Percentiles rank a stretch among this genome's conserved stretches.
Conservation (phyloP, 1,140 invertebrate genomes). For the Brachionus asplanchnoidis region DNA sequence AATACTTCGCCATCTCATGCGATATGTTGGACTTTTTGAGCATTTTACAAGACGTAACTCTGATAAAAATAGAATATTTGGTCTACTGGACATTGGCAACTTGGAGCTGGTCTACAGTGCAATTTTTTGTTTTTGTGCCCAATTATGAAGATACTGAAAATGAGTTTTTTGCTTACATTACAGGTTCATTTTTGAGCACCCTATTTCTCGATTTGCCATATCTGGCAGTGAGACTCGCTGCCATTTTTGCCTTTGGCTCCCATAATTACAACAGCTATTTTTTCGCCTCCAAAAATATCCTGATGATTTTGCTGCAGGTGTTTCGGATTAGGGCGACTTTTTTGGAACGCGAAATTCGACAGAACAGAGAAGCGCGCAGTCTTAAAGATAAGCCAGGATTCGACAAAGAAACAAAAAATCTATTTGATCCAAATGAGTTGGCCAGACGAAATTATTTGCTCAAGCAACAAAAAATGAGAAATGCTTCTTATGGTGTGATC, state of each 20-base stretch:
- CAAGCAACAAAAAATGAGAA: neutral
- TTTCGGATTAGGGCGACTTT: conserved; percentile 34
- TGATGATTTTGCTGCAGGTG: conserved; percentile 36
- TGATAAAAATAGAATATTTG: neutral
- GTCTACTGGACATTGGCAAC: conserved; percentile 14
- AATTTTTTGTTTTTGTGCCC: conserved; percentile 37
- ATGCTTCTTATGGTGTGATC: neutral
- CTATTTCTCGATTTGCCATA: conserved; percentile 28
- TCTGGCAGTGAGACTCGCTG: neutral
- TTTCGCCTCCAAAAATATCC: conserved; percentile 21
- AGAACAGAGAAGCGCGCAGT: neutral
- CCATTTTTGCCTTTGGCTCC: conserved; percentile 35
- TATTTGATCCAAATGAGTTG: conserved; percentile 23
- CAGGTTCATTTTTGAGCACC: conserved; percentile 9
- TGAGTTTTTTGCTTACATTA: conserved; percentile 26
- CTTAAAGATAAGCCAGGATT: conserved; percentile 19
- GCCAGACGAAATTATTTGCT: neutral
- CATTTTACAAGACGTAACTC: neutral
- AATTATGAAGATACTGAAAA: conserved; percentile 1
- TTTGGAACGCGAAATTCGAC: conserved; percentile 14
- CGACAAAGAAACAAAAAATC: neutral
- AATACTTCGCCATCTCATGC: conserved; percentile 37
- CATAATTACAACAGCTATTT: conserved; percentile 41
- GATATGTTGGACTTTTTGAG: conserved; percentile 38
- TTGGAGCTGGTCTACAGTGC: conserved; percentile 23